These are phyloP conservation scores for Tenodera sinensis DNA, from an alignment of 2,888 invertebrate species.

Conservation along the genomic window DNA sequence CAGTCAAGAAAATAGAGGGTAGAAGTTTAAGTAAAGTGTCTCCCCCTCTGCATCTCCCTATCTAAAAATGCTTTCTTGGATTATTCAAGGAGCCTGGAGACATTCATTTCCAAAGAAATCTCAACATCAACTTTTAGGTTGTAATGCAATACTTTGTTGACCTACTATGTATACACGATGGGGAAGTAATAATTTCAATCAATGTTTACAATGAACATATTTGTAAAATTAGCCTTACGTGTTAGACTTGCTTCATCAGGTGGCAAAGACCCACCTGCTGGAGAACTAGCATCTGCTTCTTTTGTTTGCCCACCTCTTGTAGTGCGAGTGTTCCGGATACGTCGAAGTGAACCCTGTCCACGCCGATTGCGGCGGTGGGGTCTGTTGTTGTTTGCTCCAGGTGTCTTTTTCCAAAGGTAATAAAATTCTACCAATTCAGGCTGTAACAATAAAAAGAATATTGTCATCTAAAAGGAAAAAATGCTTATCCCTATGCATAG, in stretches of 20 bases:
- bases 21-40: too few relatives aligned
- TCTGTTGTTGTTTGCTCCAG: constrained; percentile 94
- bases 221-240: not conserved
- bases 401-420: constrained; percentile 98
- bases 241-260: not conserved
- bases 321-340: constrained; percentile 84
- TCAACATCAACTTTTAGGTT: too few relatives aligned
- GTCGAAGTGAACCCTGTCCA: constrained; percentile 78
- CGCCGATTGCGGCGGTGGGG: constrained; percentile 84
- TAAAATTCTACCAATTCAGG: constrained; percentile 96
- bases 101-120: too few relatives aligned
- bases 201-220: not conserved
- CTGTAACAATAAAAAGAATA: constrained; percentile 44
- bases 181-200: too few relatives aligned
- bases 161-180: too few relatives aligned
- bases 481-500: not conserved
- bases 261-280: constrained; percentile 18
- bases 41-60: too few relatives aligned
- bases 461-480: not conserved
- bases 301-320: constrained; percentile 63
- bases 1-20: too few relatives aligned
- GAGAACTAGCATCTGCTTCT: constrained; percentile 33
- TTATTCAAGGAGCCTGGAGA: too few relatives aligned
- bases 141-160: too few relatives aligned
- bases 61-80: too few relatives aligned